A percentile compares a stretch with the other conserved stretches of the same genome.
Conservation (phyloP, 1,140 invertebrate genomes). For the Berghia stephanieae region DNA sequence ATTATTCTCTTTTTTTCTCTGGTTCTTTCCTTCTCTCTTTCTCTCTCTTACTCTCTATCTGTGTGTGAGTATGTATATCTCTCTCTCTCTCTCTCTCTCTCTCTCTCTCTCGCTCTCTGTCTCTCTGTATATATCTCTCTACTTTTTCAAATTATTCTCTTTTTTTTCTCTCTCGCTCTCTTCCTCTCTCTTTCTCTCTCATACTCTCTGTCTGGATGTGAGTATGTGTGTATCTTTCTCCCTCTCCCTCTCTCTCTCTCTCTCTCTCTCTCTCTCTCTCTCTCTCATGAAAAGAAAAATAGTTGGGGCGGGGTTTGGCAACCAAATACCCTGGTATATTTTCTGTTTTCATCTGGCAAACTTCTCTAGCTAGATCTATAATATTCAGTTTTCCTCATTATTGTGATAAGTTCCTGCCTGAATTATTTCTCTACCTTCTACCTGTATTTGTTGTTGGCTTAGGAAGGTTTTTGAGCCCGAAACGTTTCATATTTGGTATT, state of each 20-base stretch:
- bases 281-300: background rate
- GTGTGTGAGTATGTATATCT: background rate
- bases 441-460: no score
- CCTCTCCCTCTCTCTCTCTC: conserved; percentile 11
- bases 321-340: no score
- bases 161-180: background rate
- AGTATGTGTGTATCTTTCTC: no score
- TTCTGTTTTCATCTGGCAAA: no score
- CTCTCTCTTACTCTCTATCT: no score
- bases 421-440: background rate
- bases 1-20: no score
- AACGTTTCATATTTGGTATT: no score
- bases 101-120: no score
- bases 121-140: no score
- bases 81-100: no score
- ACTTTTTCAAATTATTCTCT: background rate
- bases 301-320: background rate
- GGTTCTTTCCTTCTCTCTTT: background rate
- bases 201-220: background rate
- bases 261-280: background rate
- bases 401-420: background rate
- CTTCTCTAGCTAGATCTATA: background rate
- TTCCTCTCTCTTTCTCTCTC: background rate
- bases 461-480: no score
- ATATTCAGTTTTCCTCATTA: background rate